Evolutionary conservation across 1,140 invertebrate species (phyloP).

Genomic region (Camponotus vicinus): DNA sequence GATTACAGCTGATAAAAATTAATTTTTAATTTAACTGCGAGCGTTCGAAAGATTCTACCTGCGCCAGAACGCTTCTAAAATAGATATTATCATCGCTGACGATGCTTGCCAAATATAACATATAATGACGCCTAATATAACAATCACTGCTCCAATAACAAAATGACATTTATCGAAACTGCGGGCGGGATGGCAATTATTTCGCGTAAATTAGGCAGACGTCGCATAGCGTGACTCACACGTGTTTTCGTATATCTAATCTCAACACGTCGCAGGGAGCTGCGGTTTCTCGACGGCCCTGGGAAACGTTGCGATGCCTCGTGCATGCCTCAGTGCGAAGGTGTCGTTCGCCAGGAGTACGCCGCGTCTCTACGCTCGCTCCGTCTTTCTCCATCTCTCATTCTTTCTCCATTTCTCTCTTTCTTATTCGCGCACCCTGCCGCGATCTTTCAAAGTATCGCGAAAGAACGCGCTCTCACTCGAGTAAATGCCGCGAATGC

Average conservation of each 20-base stretch:
- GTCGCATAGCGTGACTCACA: constrained; percentile 4
- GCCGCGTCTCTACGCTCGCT: constrained; percentile 16
- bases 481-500: background rate
- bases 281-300: constrained; percentile 53
- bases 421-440: background rate
- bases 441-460: constrained; percentile 17
- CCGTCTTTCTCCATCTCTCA: background rate
- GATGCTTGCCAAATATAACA: constrained; percentile 16
- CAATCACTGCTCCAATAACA: background rate
- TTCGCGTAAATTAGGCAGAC: constrained; percentile 17
- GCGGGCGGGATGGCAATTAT: constrained; percentile 3
- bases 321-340: constrained; percentile 65
- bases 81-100: constrained; percentile 21
- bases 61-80: constrained; percentile 11
- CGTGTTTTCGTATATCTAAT: constrained; percentile 2
- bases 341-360: constrained; percentile 55
- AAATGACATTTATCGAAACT: background rate
- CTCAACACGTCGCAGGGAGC: constrained; percentile 13
- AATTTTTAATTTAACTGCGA: constrained; percentile 6
- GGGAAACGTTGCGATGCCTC: constrained; percentile 60
- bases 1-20: constrained; percentile 2
- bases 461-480: background rate
- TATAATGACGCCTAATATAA: constrained; percentile 3
- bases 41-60: background rate
- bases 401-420: background rate